Evolutionary conservation across 2,113 vertebrate genomes (phyloP), one percentile per base, ranked within the genome.

Genomic region (Sphaerodactylus townsendi): DNA sequence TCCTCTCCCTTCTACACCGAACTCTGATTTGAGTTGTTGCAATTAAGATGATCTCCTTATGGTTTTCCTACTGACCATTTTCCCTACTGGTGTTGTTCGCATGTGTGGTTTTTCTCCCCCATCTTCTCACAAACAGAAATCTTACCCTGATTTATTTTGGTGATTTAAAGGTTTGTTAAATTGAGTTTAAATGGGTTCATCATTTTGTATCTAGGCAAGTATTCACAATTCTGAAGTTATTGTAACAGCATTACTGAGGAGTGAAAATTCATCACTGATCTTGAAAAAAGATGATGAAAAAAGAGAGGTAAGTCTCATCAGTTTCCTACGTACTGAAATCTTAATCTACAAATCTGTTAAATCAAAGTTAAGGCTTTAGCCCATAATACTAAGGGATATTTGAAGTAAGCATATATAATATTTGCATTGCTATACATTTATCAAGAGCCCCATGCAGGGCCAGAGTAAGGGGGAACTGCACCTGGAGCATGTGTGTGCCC

Each of bases 181-280:
- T 1, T 4, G 44, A 30, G 3, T 62, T 1, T 41, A 66, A 89
- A 71, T 25, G 8, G 11, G 0, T 72, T 53, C 1, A 9, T 73
- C 35, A 69, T 8, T 86, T 88, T 70, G 88, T 87, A 82, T 95
- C 95, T 93, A 99, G 99, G 94, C 97, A 19, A 95, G 94, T 84
- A 97, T 98, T 93, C 96, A 97, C 88, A 97, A 92, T 76, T 91
- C 98, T 72, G 90, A 96, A 65, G 94, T 99, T 92, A 92, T 89
- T 39, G 92, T 97, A 59, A 96, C 94, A 15, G 98, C 95, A 14
- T 95, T 95, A 48, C 95, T 97, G 84, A 91, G 85, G 59, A 97
- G 96, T 96, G 94, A 93, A 85, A 92, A 95, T 77, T 91, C 95
- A 25, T 93, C 97, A 6, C 92, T 98, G 87, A 77, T 97, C 85